A percentile compares a stretch with the other conserved stretches of the same genome.
These are phyloP conservation scores for Nasonia oneida DNA, from an alignment of 2,888 invertebrate genomes.

Conservation along the genomic window DNA sequence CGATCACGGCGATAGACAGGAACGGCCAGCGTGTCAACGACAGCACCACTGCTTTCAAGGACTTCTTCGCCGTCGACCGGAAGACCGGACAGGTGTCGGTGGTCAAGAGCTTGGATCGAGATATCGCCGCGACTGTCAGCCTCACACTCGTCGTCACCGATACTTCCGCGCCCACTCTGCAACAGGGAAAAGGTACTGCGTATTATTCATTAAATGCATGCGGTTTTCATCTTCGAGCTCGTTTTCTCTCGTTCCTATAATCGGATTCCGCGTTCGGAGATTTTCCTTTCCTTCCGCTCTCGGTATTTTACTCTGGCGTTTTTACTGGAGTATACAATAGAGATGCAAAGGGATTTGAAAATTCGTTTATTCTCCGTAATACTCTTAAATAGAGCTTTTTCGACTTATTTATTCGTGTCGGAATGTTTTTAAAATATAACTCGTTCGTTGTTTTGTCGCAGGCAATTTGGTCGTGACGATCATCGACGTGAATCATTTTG, in stretches of 20 bases:
- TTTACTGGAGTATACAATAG: neutral
- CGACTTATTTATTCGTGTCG: neutral
- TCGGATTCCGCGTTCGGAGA: neutral
- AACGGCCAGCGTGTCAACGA: constrained; percentile 87
- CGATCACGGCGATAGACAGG: constrained; percentile 89
- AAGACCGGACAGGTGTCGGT: constrained; percentile 84
- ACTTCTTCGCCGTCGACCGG: constrained; percentile 84
- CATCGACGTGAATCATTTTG: constrained; percentile 82
- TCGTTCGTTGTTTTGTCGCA: constrained; percentile 66
- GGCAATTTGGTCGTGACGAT: constrained; percentile 84
- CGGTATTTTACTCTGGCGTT: neutral
- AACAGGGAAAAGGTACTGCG: constrained; percentile 86
- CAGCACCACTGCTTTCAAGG: constrained; percentile 79
- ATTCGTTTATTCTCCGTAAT: neutral
- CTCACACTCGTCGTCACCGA: constrained; percentile 91
- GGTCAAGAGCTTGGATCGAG: constrained; percentile 83
- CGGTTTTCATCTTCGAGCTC: neutral
- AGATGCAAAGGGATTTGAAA: no score
- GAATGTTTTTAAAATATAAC: no score
- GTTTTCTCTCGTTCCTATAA: neutral
- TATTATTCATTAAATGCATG: neutral
- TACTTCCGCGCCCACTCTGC: constrained; percentile 88
- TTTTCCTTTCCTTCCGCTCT: neutral
- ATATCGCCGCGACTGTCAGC: constrained; percentile 87
- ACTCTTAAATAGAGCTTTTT: neutral